Base-by-base conservation (phyloP, 1,140 invertebrate species). In the Eufriesea mexicana region DNA sequence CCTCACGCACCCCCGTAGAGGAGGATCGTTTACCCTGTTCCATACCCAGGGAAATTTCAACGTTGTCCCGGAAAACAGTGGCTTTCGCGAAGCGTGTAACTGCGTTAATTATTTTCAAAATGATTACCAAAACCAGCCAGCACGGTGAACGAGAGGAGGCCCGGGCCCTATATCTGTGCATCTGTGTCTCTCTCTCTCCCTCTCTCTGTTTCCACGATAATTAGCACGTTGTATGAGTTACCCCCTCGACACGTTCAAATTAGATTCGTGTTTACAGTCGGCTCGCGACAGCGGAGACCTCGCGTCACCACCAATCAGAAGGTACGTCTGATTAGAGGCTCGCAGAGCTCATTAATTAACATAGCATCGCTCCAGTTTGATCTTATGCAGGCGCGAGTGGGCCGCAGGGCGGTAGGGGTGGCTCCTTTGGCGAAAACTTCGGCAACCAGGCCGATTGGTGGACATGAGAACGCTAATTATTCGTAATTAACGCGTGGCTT, bases 261-360 rank as follows among this genome's bases (percentile, higher is more conserved):
- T 90, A 91, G 90, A 90, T 74, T 82, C 74, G 70, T 92, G 91
- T 92, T 92, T 92, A 90, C 83, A 84, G 57, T 49, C 84, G 83
- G 84, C 73, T 76, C 81, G 79, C 67, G 75, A 79, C 76, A 84
- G 42, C 57, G 54, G 51, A 74, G 84, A 79, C 73, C 35, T 68
- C 84, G 86, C 71, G 87, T 87, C 86, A 85, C 86, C 80, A 86
- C 88, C 86, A 92, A 90, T 93, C 91, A 91, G 84, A 91, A 92
- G 88, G 86, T 91, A 89, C 89, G 90, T 91, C 89, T 94, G 92
- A 94, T 93, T 93, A 93, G 89, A 94, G 92, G 91, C 86, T 88
- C 84, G 85, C 74, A 79, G 79, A 88, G 85, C 89, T 92, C 90
- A 89, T 92, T 92, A 91, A 91, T 92, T 92, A 91, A 66, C 90